Base-by-base conservation (phyloP, 2,113 vertebrate genomes). In the Myiozetetes cayanensis region DNA sequence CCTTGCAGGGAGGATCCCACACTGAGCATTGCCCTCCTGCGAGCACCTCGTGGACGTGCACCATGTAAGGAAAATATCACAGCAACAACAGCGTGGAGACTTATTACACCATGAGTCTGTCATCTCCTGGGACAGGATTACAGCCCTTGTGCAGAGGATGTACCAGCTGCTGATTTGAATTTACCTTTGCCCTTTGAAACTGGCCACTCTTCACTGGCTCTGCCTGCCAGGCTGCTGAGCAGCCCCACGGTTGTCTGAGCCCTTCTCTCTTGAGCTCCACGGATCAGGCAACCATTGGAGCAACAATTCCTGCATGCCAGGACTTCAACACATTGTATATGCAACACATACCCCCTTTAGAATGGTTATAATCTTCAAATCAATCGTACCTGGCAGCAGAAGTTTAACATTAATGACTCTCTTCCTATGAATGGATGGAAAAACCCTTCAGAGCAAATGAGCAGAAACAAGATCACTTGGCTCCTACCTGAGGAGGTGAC, bases 351-450 rank as follows among this genome's bases (percentile, higher is more conserved):
- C 58, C 84, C 47, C 59, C 46, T 82, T 61, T 43, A 25, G 6
- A 49, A 62, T 23, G 73, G 53, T 76, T 87, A 24, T 75, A 76
- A 87, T 85, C 90, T 89, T 72, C 63, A 46, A 91, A 91, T 91
- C 85, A 46, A 52, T 94, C 25, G 22, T 85, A 73, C 50, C 93
- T 85, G 74, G 91, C 89, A 96, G 68, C 1, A 2, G 68, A 91
- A 91, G 75, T 94, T 96, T 95, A 93, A 88, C 90, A 53, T 91
- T 93, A 94, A 96, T 86, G 85, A 90, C 92, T 94, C 93, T 87
- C 87, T 94, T 84, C 59, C 80, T 88, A 95, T 37, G 85, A 79
- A 86, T 88, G 90, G 83, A 86, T 88, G 90, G 88, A 55, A 49
- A 95, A 93, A 66, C 67, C 92, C 94, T 83, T 63, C 39, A 8